A percentile compares a stretch with the other conserved stretches of the same genome.
phyloP scores from a whole-genome alignment of 2,797 vertebrate genomes.

The Siniperca scherzeri region DNA sequence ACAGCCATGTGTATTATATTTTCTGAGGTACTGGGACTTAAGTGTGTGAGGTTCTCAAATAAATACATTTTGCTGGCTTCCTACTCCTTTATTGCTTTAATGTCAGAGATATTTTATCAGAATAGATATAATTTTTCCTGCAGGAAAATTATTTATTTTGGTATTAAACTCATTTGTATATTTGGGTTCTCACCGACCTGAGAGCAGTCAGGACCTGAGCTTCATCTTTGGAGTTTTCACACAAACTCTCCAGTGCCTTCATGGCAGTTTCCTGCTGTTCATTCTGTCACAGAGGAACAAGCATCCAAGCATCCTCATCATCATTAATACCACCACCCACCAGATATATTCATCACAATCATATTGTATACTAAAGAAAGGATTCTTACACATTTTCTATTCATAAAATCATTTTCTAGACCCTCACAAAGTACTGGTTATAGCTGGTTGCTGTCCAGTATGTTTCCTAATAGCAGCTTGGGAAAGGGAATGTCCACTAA shows the following conservation, averaged over 20 bases:
- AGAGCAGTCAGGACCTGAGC: slow-evolving; percentile 87
- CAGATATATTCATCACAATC: slow-evolving; percentile 23
- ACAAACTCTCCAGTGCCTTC: slow-evolving; percentile 90
- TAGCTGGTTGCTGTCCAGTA: background rate
- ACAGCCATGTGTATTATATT: background rate
- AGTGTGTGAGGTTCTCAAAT: slow-evolving; percentile 7
- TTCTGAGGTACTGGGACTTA: background rate
- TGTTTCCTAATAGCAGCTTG: slow-evolving; percentile 4
- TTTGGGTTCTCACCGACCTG: slow-evolving; percentile 84
- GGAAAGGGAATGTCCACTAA: background rate
- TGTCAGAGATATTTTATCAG: background rate
- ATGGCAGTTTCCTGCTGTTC: slow-evolving; percentile 86
- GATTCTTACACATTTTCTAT: slow-evolving; percentile 8
- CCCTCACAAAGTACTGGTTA: background rate
- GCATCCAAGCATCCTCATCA: slow-evolving; percentile 48
- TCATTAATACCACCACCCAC: slow-evolving; percentile 11
- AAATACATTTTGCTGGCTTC: background rate
- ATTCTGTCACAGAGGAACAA: slow-evolving; percentile 82
- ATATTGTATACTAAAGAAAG: slow-evolving; percentile 6
- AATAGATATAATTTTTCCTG: background rate
- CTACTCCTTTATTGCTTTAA: background rate
- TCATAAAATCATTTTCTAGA: background rate
- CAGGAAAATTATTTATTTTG: background rate
- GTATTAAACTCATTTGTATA: background rate
- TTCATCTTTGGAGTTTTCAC: slow-evolving; percentile 86